Evolutionary conservation across 1,140 invertebrate species (phyloP), one percentile per base, ranked within the genome.

Genomic region (Dolichoris vasculosae): DNA sequence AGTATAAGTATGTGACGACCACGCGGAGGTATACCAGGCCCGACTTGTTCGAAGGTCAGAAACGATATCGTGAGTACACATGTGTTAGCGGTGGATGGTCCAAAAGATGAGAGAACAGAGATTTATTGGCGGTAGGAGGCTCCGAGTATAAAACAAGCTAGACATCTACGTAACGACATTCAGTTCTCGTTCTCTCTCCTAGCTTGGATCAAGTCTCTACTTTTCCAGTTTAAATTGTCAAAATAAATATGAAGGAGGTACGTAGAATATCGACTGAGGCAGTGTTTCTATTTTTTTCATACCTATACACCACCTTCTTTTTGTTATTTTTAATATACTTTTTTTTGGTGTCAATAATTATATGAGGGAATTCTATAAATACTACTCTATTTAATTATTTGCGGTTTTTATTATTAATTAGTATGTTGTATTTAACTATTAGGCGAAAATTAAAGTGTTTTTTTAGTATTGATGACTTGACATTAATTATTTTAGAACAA

Each of bases 171-270:
- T 55, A 30, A 64, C 17, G 75, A n/a, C 82, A 84, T 38, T 78
- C 75, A 84, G 73, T 67, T 78, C 75, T 67, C 59, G 59, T 59
- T 43, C 55, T 64, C 48, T 2, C 75, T 17, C 43, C 26, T 59
- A 32, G 71, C 76, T 83, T 38, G 82, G 26, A 73, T 9, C 46
- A 15, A 81, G 26, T 35, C 35, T 30, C 15, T 4, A 64, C 40
- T 55, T 64, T n/a, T 17, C 75, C 20, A 30, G 13, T 32, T 46
- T 11, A 30, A 38, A 23, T 67, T 11, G 38, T 38, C 7, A 35
- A 38, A 77, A 38, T 38, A 69, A 78, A 35, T n/a, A 80, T 84
- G 83, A 84, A 81, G 71, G 76, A 67, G 80, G 80, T 86, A 82
- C 40, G 87, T 78, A 85, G 17, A 40, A 20, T 71, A 26, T n/a